Base-by-base conservation (phyloP, 2,888 invertebrate species). In the Zhengitettix transpicula region DNA sequence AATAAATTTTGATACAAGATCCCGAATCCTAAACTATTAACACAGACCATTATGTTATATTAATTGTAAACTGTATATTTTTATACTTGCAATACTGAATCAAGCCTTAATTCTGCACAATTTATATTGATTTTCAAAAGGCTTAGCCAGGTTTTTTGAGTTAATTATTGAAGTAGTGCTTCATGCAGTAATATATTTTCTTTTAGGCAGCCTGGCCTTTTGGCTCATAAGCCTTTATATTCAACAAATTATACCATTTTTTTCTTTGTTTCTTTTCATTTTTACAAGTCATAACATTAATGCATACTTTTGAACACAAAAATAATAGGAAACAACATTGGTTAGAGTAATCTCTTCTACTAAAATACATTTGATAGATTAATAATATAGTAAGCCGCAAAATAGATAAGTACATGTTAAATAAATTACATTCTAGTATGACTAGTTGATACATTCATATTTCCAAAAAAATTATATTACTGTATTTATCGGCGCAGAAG, bases 1-100 rank as follows among this genome's bases (percentile, higher is more conserved):
- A 64, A 44, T 59, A 58, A 62, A 56, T 58, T 47, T 58, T 61
- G 61, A 60, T 56, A 61, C 61, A 63, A 61, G 55, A 60, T 47
- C 56, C 44, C 53, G 56, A 60, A 53, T 44, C 53, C 53, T 60
- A 58, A 54, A 57, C 61, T 61, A 61, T 47, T 40, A 61, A 61
- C 61, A 61, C 54, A 61, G 59, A 61, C 55, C 57, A 61, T 55
- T 12, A 17, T 17, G 53, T 58, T 54, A 44, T 58, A 54, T 55
- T 47, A 54, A 54, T 58, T 40, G 40, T 61, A 47, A 56, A 57
- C 55, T 57, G 42, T 52, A 47, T 17, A 42, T 56, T 57, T 42
- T 52, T 53, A 52, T 52, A 57, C 28, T 57, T 42, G 16, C 41
- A 40, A 15, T 47, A 47, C 47, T 47, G 47, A 47, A 47, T 12